Conservation (phyloP, 2,888 invertebrate genomes). For the Napeogenes inachia region DNA sequence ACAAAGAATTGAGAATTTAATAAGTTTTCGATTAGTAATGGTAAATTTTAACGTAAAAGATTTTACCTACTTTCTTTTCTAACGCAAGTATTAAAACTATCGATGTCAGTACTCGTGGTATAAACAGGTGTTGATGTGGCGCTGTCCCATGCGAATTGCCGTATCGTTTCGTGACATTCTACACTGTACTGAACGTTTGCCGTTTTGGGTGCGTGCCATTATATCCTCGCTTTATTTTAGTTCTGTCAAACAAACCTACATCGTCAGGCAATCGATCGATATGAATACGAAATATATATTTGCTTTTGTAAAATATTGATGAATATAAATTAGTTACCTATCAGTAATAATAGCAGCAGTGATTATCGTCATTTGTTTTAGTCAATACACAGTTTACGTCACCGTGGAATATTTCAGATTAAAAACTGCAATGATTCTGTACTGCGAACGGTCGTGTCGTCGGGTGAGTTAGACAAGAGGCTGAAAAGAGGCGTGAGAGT, state of each 20-base stretch:
- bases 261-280: constrained; percentile 24
- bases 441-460: constrained; percentile 38
- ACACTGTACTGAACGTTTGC: constrained; percentile 33
- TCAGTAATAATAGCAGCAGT: no score
- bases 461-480: constrained; percentile 41
- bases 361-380: not conserved
- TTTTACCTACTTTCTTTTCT: no score
- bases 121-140: constrained; percentile 31
- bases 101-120: constrained; percentile 5
- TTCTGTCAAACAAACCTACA: constrained; percentile 37
- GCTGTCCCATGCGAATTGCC: constrained; percentile 31
- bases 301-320: not conserved
- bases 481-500: constrained; percentile 51
- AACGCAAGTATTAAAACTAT: no score
- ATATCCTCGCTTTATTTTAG: constrained; percentile 43
- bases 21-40: no score
- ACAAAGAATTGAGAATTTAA: no score
- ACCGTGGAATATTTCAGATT: constrained; percentile 25
- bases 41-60: no score
- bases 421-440: constrained; percentile 31
- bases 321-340: no score
- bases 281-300: constrained; percentile 8
- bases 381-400: constrained; percentile 21
- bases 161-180: constrained; percentile 27
- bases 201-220: constrained; percentile 50